Evolutionary conservation across 2,113 vertebrate species (phyloP).

Genomic region (Diphyllodes magnificus): DNA sequence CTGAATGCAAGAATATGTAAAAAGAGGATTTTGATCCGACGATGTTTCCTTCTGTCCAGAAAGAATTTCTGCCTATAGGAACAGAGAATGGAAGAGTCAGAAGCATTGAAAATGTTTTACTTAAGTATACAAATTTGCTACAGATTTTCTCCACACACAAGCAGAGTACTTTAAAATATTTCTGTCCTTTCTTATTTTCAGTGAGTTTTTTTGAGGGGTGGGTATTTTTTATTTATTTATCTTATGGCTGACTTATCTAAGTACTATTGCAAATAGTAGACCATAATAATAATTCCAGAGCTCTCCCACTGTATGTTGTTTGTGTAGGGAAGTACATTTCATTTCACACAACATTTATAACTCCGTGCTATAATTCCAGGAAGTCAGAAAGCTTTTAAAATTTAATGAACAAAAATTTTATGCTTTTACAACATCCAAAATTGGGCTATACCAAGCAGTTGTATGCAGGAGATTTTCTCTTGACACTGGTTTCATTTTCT

Average conservation of each 20-base stretch:
- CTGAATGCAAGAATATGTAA: neutral
- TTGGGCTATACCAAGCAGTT: neutral
- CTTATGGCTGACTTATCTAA: conserved; percentile 19
- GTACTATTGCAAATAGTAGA: conserved; percentile 9
- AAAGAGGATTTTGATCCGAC: neutral
- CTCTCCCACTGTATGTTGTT: neutral
- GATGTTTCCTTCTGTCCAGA: neutral
- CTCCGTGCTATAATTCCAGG: conserved; percentile 12
- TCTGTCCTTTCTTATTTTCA: neutral
- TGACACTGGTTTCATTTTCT: conserved; percentile 24
- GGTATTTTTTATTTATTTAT: conserved; percentile 45
- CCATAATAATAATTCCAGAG: conserved; percentile 35
- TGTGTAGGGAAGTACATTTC: conserved; percentile 18
- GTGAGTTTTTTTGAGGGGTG: neutral
- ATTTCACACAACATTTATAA: conserved; percentile 55
- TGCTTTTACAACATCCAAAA: neutral
- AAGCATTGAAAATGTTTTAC: neutral
- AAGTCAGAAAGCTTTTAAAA: conserved; percentile 53
- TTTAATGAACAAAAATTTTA: conserved; percentile 43
- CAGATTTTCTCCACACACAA: neutral
- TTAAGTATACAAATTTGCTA: neutral
- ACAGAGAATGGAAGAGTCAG: neutral
- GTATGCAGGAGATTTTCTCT: neutral
- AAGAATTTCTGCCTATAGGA: neutral
- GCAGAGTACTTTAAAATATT: neutral